phyloP scores from a whole-genome alignment of 23 tunicate genomes.

The Diplosoma virens region DNA sequence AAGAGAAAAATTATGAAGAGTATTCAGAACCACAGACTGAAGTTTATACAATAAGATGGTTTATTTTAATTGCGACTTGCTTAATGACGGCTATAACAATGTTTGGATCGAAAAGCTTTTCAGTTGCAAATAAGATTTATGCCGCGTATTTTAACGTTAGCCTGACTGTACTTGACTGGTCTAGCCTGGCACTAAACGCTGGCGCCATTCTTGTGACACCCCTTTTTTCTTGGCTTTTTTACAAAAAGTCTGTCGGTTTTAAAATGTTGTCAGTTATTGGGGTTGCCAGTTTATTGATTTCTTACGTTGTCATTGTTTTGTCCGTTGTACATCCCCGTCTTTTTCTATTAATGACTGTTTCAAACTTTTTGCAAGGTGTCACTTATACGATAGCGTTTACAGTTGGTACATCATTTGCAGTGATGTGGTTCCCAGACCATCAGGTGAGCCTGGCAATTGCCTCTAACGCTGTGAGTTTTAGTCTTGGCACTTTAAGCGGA shows the following conservation, averaged over 20 bases:
- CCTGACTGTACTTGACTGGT: not conserved
- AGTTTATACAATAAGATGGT: constrained; percentile 8
- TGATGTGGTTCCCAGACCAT: constrained; percentile 22
- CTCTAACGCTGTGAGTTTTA: constrained; percentile 4
- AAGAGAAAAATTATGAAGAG: no score
- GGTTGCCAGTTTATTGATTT: not conserved
- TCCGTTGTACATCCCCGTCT: not conserved
- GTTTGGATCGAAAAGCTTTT: constrained; percentile 12
- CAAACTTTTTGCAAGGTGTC: constrained; percentile 10
- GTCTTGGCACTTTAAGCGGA: not conserved
- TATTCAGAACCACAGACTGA: no score
- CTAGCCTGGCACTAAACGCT: not conserved
- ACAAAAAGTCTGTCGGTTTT: constrained; percentile 2
- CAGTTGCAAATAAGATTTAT: constrained; percentile 14
- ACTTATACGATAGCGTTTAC: not conserved
- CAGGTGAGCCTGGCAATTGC: constrained; percentile 24
- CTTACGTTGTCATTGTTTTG: not conserved
- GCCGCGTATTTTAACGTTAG: constrained; percentile 2
- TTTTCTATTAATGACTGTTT: not conserved
- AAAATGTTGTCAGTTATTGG: not conserved
- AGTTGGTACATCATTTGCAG: constrained; percentile 5
- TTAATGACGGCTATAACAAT: not conserved
- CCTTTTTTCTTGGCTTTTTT: constrained; percentile 6
- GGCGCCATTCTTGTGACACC: constrained; percentile 10
- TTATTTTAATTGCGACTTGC: constrained; percentile 7